A percentile compares a stretch with the other conserved stretches of the same genome.
Evolutionary conservation across 1,140 invertebrate genomes (phyloP).

Genomic region (Diachasma alloeum): DNA sequence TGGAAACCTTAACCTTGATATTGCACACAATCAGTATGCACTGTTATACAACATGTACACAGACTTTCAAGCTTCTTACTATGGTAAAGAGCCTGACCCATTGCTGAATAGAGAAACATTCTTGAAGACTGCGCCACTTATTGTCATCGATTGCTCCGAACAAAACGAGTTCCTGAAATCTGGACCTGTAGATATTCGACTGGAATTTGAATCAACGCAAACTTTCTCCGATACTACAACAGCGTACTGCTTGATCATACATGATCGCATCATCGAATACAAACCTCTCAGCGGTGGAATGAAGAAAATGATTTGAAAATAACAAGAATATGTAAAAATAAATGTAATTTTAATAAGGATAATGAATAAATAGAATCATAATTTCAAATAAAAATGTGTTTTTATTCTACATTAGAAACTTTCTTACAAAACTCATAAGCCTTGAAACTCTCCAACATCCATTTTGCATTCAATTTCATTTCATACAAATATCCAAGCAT

Average conservation of each 20-base stretch:
- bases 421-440: too few relatives aligned
- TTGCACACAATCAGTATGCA: conserved; percentile 38
- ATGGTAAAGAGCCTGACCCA: too few relatives aligned
- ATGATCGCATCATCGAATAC: neutral
- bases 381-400: too few relatives aligned
- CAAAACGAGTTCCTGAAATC: neutral
- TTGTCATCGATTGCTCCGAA: conserved; percentile 23
- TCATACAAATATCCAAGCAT: too few relatives aligned
- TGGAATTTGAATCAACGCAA: neutral
- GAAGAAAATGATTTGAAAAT: neutral
- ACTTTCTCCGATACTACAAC: neutral
- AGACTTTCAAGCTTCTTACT: conserved; percentile 43
- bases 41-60: conserved; percentile 43
- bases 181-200: conserved; percentile 27
- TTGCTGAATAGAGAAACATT: too few relatives aligned
- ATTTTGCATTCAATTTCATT: too few relatives aligned
- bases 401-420: too few relatives aligned
- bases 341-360: too few relatives aligned
- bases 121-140: too few relatives aligned
- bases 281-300: neutral
- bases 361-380: too few relatives aligned
- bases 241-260: neutral
- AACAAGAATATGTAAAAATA: too few relatives aligned
- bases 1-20: conserved; percentile 43
- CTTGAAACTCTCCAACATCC: too few relatives aligned